These are phyloP conservation scores for Falco peregrinus DNA, from an alignment of 2,797 vertebrate genomes.

Conservation along the genomic window DNA sequence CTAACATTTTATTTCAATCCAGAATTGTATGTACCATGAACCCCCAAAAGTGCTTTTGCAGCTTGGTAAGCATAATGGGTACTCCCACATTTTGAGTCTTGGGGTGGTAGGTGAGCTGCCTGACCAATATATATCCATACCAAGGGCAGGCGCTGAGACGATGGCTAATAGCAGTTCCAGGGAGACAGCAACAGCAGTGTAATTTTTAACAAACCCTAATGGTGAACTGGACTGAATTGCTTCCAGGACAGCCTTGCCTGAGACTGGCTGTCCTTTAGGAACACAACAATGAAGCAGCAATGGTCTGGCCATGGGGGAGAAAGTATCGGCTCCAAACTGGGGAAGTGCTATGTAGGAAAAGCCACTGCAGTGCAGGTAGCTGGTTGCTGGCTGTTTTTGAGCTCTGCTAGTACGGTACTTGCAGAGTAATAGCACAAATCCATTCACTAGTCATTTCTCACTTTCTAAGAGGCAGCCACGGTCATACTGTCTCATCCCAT, in stretches of 20 bases:
- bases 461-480: not conserved
- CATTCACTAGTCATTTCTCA: not conserved
- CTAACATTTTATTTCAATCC: not conserved
- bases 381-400: not conserved
- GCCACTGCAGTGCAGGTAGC: not conserved
- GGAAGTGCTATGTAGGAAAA: not conserved
- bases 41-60: not conserved
- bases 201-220: not conserved
- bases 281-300: not conserved
- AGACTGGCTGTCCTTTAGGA: not conserved
- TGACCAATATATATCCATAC: not conserved
- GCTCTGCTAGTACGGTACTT: not conserved
- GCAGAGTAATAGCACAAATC: not conserved
- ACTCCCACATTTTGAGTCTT: not conserved
- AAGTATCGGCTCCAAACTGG: not conserved
- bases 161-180: not conserved
- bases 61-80: not conserved
- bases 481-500: not conserved
- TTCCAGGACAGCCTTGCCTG: not conserved
- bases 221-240: not conserved
- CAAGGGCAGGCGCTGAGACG: not conserved
- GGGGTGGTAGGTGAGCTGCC: not conserved
- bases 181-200: not conserved
- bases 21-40: not conserved
- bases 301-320: not conserved